Percentiles rank a stretch among this genome's conserved stretches.
These are phyloP conservation scores for Chaitophorus viminalis DNA, from an alignment of 2,888 invertebrate genomes.

Conservation along the genomic window DNA sequence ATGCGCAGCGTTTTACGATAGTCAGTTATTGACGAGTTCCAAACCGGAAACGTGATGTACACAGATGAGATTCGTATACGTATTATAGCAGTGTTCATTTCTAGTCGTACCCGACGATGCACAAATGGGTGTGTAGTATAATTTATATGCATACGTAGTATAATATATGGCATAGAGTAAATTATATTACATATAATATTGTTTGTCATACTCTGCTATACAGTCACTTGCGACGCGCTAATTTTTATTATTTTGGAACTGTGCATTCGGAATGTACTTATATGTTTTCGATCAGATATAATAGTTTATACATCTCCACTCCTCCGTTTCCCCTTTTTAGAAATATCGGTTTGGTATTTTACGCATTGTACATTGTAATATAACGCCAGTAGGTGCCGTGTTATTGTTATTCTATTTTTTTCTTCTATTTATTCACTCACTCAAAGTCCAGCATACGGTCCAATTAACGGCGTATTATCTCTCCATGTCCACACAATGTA, in stretches of 20 bases:
- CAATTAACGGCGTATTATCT: slow-evolving; percentile 24
- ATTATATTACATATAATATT: background rate
- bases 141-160: background rate
- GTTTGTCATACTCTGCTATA: background rate
- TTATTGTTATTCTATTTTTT: background rate
- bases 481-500: background rate
- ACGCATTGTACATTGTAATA: background rate
- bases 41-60: background rate
- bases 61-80: background rate
- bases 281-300: slow-evolving; percentile 8
- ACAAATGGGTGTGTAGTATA: background rate
- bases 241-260: background rate
- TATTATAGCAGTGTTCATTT: no score
- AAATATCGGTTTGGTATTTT: background rate
- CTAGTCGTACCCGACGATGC: background rate
- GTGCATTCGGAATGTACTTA: background rate
- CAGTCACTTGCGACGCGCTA: background rate
- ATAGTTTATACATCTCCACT: background rate
- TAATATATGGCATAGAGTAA: background rate
- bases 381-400: background rate
- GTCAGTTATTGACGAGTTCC: background rate
- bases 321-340: background rate
- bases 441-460: background rate
- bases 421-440: background rate
- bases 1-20: background rate